Evolutionary conservation across 1,140 invertebrate species (phyloP), one percentile per base, ranked within the genome.

Genomic region (Sarcophaga peregrina): DNA sequence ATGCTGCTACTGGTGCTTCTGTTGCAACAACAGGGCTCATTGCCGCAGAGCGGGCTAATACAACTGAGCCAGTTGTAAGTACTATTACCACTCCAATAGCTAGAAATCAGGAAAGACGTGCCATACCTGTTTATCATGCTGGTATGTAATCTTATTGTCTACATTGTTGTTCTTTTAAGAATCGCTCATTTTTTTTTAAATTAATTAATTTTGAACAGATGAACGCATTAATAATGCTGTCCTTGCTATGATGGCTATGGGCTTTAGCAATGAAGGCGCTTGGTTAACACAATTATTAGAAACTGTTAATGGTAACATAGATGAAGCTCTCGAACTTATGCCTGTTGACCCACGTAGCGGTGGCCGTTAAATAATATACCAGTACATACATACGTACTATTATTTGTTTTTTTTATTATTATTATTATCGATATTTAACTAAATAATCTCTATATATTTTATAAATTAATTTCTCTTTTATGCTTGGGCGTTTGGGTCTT

Each of bases 221-320:
- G 92, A 93, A 13, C 92, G 91, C 82, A 93, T 95, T 80, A 92
- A 93, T 81, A 87, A 90, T 5, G 92, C 93, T 52, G 88, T 96
- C 74, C 89, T 93, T 75, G 91, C 93, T 68, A 96, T 97, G 95
- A 91, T 94, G 87, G 89, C 92, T 3, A 97, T 97, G 96, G 96
- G 96, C 48, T 97, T 96, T 89, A 93, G 92, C 76, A 95, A 96
- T 87, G 94, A 96, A 82, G 93, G 93, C 1, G 92, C 91, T 20
- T 92, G 92, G 91, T 86, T 93, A 75, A 91, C 91, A 6, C 91
- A 92, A 82, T 86, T 93, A 1, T 83, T 93, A 1, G 92, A 93
- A 84, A 91, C 87, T 84, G 92, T 92, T 82, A 87, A 95, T 83
- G 95, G 95, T 9, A 93, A 96, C 87, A 95, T 97, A 82, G 91